phyloP scores from a whole-genome alignment of 1,140 invertebrate species.

The Lasaia peninsularis region DNA sequence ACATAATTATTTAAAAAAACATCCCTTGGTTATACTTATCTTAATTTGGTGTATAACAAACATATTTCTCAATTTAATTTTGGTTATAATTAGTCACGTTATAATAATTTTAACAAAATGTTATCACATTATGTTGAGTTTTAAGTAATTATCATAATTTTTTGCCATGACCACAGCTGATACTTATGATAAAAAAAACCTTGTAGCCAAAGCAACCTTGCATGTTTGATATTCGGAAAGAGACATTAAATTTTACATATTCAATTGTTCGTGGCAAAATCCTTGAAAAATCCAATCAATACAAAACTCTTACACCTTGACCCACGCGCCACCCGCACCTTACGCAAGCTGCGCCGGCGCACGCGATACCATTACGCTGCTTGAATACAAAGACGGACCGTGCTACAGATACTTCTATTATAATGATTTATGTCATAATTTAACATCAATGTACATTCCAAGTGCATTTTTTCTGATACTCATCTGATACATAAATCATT shows the following conservation, averaged over 20 bases:
- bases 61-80: no score
- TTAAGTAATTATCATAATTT: no score
- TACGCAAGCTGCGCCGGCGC: constrained; percentile 33
- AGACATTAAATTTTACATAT: neutral
- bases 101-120: no score
- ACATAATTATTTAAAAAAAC: no score
- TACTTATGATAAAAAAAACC: neutral
- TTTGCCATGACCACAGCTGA: no score
- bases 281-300: constrained; percentile 2
- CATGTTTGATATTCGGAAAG: neutral
- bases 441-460: constrained; percentile 16
- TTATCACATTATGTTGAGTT: no score
- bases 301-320: constrained; percentile 9
- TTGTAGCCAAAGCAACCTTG: neutral
- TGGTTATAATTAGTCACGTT: no score
- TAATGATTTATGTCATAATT: constrained; percentile 16
- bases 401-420: constrained; percentile 23
- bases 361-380: constrained; percentile 33
- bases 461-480: neutral
- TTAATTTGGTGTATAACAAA: no score
- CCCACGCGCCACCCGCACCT: constrained; percentile 16
- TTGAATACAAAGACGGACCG: constrained; percentile 24
- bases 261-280: constrained; percentile 3
- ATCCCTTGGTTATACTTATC: no score
- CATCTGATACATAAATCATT: no score